A percentile compares a stretch with the other conserved stretches of the same genome.
These are phyloP conservation scores for Coturnix japonica DNA, from an alignment of 2,113 vertebrate species.

Conservation along the genomic window DNA sequence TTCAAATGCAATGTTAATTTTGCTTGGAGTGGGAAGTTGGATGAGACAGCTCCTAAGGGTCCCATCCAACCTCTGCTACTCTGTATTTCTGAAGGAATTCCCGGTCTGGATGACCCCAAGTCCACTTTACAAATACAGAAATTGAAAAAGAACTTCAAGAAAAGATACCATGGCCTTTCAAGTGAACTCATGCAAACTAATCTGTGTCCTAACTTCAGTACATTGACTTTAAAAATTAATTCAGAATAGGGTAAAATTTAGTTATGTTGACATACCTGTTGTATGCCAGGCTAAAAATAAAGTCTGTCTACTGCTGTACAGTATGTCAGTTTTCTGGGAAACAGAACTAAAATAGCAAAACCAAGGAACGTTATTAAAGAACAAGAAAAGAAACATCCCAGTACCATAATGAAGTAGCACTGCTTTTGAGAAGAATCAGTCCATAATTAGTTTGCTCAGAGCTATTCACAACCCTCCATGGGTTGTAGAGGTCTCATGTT, in stretches of 20 bases:
- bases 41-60: background rate
- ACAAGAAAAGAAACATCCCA: background rate
- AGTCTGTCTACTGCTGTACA: background rate
- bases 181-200: background rate
- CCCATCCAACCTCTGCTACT: background rate
- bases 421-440: background rate
- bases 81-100: background rate
- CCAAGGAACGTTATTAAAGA: background rate
- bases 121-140: background rate
- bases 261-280: background rate
- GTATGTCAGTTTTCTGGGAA: background rate
- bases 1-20: background rate
- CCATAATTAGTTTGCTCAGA: background rate
- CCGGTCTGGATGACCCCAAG: background rate
- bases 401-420: background rate
- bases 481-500: background rate
- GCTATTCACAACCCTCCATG: background rate
- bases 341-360: background rate
- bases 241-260: background rate
- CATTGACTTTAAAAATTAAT: background rate
- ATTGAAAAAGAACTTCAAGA: background rate
- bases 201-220: background rate
- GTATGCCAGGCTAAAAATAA: background rate
- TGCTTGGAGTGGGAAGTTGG: background rate
- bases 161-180: background rate